phyloP scores from a whole-genome alignment of 2,113 vertebrate genomes.

The Siphamia tubifer region DNA sequence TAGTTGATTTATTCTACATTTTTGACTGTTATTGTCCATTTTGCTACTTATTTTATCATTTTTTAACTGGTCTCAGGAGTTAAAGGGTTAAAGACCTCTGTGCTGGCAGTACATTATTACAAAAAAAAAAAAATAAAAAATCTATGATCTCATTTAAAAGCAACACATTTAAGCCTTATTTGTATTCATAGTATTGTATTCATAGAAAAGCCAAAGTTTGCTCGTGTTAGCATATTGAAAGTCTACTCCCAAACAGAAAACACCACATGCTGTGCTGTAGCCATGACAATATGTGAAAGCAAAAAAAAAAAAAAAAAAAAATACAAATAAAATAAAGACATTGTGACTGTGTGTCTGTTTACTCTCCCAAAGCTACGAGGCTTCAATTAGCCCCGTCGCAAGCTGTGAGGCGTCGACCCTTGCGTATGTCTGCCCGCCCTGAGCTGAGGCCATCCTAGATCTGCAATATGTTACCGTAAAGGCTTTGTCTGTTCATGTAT shows the following conservation, averaged over 20 bases:
- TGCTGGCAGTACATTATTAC: too few relatives aligned
- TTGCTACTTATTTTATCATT: too few relatives aligned
- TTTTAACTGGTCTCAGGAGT: too few relatives aligned
- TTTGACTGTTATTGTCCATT: too few relatives aligned
- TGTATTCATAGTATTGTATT: too few relatives aligned
- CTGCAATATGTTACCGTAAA: constrained; percentile 53
- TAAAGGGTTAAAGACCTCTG: too few relatives aligned
- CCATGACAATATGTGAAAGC: not conserved
- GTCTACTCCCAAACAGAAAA: not conserved
- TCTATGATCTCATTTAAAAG: too few relatives aligned
- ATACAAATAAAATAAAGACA: too few relatives aligned
- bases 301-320: constrained; percentile 14
- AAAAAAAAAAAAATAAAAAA: too few relatives aligned
- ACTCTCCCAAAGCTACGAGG: constrained; percentile 37
- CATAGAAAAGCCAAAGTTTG: too few relatives aligned
- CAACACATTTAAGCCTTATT: too few relatives aligned
- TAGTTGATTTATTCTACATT: too few relatives aligned
- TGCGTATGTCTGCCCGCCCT: constrained; percentile 36
- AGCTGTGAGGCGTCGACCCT: constrained; percentile 63
- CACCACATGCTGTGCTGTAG: not conserved
- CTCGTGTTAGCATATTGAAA: not conserved
- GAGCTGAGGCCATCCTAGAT: constrained; percentile 30
- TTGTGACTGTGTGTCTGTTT: constrained; percentile 40
- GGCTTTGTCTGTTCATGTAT: constrained; percentile 11
- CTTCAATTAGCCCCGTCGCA: constrained; percentile 51